Conservation (phyloP, 2,888 invertebrate genomes). For the Coenonympha glycerion region DNA sequence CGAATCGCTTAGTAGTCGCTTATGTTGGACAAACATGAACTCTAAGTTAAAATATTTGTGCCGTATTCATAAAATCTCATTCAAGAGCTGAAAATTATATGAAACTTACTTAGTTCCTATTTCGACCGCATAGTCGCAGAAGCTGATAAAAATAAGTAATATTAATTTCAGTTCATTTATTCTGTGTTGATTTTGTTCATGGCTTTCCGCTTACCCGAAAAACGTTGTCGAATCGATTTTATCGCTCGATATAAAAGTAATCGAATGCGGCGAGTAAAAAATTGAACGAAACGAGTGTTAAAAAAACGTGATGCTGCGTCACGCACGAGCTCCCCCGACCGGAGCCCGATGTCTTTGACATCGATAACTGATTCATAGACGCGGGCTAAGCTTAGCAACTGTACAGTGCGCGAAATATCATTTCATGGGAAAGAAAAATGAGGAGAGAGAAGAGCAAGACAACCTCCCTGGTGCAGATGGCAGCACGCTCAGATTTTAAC, state of each 20-base stretch:
- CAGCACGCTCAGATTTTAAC: too few species aligned
- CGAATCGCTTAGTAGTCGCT: too few species aligned
- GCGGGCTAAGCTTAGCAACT: neutral
- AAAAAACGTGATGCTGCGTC: conserved; percentile 30
- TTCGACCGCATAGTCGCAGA: neutral
- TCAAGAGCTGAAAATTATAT: too few species aligned
- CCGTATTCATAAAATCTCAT: too few species aligned
- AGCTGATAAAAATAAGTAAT: neutral
- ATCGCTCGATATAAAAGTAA: conserved; percentile 14
- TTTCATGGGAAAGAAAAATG: too few species aligned
- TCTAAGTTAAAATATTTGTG: too few species aligned
- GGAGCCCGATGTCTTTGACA: conserved; percentile 31
- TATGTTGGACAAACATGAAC: too few species aligned
- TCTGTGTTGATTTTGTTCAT: conserved; percentile 1
- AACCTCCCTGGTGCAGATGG: too few species aligned
- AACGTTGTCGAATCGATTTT: conserved; percentile 13
- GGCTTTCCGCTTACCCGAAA: conserved; percentile 10
- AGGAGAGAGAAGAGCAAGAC: too few species aligned
- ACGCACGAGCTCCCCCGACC: conserved; percentile 28
- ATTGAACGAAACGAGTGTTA: conserved; percentile 21
- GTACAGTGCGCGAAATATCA: conserved; percentile 3
- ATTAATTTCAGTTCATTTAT: neutral
- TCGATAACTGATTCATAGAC: conserved; percentile 19
- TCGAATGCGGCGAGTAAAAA: conserved; percentile 10
- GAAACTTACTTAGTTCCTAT: too few species aligned